Conservation (phyloP, 2,113 vertebrate species). For the Tragelaphus buxtoni region DNA sequence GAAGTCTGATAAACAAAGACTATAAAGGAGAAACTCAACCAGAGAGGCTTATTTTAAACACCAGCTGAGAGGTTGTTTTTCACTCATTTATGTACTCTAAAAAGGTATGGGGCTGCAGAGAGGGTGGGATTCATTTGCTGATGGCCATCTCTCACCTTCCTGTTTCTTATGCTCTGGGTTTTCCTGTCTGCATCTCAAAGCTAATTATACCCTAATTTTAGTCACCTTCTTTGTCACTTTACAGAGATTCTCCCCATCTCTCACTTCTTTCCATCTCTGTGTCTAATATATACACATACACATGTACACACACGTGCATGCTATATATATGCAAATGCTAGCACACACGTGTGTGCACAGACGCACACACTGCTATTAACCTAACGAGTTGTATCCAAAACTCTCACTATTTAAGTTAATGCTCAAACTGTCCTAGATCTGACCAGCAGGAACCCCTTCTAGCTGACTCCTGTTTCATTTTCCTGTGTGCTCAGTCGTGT, state of each 20-base stretch:
- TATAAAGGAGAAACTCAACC: neutral
- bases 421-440: neutral
- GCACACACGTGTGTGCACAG: accelerated
- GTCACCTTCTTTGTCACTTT: neutral
- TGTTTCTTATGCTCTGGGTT: neutral
- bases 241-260: neutral
- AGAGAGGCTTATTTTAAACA: neutral
- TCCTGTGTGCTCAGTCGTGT: neutral
- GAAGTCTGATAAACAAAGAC: neutral
- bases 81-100: neutral
- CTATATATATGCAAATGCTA: neutral
- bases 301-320: neutral
- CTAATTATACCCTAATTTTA: neutral
- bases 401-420: neutral
- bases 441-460: neutral
- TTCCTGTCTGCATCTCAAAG: neutral
- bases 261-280: neutral
- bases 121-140: neutral
- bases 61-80: neutral
- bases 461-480: neutral
- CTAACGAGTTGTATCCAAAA: neutral
- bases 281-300: neutral
- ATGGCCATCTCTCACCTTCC: too few relatives aligned
- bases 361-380: neutral
- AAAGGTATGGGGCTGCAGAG: neutral